Base-by-base conservation (phyloP, 1,140 invertebrate species). In the Harlomillsia oculata region DNA sequence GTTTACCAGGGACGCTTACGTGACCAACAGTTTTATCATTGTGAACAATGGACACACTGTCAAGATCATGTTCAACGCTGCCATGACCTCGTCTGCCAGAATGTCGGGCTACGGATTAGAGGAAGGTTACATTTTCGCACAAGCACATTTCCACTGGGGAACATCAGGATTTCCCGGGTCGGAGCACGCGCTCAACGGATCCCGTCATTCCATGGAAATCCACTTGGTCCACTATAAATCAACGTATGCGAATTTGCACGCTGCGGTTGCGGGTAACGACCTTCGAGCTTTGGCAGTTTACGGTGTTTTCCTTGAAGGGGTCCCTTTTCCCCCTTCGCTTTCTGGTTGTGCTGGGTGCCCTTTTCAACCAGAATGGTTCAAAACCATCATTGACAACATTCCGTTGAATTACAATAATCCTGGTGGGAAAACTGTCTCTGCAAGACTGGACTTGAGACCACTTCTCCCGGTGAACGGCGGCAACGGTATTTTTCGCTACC, bases 81-180 rank as follows among this genome's bases (percentile, higher is more conserved):
- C 30, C 3, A n/a, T 14, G 26, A 37, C 34, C 9, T 26, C 45
- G 8, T 11, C 29, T 2, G n/a, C 45, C 2, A n/a, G 29, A 34
- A 21, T 50, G 6, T 25, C 21, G 4, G 48, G 48, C 8, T 28
- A 28, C n/a, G 34, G n/a, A 25, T n/a, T 50, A n/a, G 5, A n/a
- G 6, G 18, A 8, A 3, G 20, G 13, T 29, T 51, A 41, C 14
- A 28, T 34, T 3, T 68, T 76, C 21, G 51, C 65, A 0, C 74
- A 76, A 59, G 61, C 77, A 18, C 78, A 79, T 64, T 70, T 79
- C 43, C 78, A 80, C 60, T 79, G 77, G 72, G 75, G 75, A 5
- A 63, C 65, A 6, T 67, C 70, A 11, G 68, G 71, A 48, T 60
- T 62, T 13, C 40, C 61, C 3, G 78, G 78, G 9, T 77, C 75